Percentiles rank a stretch among this genome's conserved stretches.
Conservation (phyloP, 2,888 invertebrate species). For the Digitonthophagus gazella region DNA sequence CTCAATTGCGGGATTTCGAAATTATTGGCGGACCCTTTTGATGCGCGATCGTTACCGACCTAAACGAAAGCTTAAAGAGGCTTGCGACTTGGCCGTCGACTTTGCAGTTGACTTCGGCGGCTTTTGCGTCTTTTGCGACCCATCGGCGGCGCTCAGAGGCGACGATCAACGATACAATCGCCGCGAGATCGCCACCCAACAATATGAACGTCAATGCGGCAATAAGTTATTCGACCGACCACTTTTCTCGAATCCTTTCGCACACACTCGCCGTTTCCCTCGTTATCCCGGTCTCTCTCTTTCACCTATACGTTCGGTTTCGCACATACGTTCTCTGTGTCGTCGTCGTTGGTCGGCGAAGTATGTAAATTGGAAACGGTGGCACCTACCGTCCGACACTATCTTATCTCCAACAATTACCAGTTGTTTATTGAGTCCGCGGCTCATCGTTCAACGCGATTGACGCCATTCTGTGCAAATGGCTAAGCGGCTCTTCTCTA, state of each 20-base stretch:
- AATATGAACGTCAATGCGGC: background rate
- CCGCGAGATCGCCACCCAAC: background rate
- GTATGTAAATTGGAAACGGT: constrained; percentile 14
- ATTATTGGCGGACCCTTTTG: background rate
- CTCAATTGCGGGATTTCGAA: background rate
- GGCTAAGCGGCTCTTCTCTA: constrained; percentile 1
- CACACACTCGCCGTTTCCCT: background rate
- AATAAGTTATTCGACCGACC: background rate
- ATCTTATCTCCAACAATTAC: constrained; percentile 18
- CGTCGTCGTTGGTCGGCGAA: background rate
- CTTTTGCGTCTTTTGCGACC: background rate
- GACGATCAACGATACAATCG: background rate
- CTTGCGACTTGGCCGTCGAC: background rate
- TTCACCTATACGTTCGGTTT: background rate
- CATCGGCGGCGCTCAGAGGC: background rate
- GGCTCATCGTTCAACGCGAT: constrained; percentile 10
- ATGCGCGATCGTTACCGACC: background rate
- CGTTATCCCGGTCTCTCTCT: background rate
- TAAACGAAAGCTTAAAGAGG: background rate
- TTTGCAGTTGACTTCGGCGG: too few species aligned
- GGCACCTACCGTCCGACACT: constrained; percentile 11
- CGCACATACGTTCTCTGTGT: background rate
- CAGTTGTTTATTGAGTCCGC: constrained; percentile 17
- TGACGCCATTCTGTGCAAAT: constrained; percentile 17
- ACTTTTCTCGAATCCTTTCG: background rate